Conservation (phyloP, 2,888 invertebrate genomes). For the Stenotaenia linearis region DNA sequence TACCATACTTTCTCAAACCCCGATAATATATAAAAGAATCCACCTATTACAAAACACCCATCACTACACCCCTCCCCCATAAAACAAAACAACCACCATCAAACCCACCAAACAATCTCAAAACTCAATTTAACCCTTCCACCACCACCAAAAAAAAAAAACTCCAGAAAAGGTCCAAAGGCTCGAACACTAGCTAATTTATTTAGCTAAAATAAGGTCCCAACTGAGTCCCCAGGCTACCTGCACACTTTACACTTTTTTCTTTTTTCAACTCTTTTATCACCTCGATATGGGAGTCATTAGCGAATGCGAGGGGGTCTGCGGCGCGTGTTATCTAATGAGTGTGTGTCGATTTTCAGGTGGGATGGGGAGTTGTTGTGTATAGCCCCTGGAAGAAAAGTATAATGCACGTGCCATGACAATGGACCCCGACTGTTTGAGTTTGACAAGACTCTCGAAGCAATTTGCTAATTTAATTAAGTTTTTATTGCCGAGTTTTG, state of each 20-base stretch:
- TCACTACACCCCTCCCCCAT: no score
- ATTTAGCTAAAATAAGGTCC: background rate
- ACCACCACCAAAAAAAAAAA: no score
- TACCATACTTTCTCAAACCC: no score
- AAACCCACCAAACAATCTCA: background rate
- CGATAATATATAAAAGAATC: no score
- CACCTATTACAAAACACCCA: no score
- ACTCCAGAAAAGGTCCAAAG: background rate
- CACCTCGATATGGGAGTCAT: constrained; percentile 9
- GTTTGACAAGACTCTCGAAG: constrained; percentile 9
- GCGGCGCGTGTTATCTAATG: background rate
- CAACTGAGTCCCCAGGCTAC: background rate
- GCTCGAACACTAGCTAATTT: background rate
- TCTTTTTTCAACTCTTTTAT: background rate
- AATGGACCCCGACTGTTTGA: background rate
- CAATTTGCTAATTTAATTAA: constrained; percentile 31
- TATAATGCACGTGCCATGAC: background rate
- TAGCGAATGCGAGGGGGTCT: background rate
- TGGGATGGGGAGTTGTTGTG: background rate
- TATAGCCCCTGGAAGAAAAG: background rate
- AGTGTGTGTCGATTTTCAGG: constrained; percentile 9
- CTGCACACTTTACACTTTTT: background rate
- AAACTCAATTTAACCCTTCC: no score
- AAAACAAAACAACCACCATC: no score
- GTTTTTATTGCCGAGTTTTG: constrained; percentile 30